These are phyloP conservation scores for Hucho hucho DNA, from an alignment of 2,113 vertebrate species.

Conservation along the genomic window DNA sequence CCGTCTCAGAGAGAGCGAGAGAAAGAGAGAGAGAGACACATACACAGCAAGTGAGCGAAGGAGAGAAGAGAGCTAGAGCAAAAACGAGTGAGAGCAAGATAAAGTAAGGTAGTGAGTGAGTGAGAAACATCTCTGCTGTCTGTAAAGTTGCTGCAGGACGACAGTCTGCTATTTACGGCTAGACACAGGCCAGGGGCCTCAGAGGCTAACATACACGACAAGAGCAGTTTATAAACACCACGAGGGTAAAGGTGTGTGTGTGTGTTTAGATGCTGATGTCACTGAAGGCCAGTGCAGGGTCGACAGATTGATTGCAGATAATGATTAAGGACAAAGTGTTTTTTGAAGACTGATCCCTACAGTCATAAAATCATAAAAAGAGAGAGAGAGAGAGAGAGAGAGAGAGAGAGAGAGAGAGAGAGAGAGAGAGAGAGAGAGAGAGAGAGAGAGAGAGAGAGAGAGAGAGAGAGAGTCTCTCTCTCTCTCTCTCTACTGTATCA, in stretches of 20 bases:
- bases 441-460: too few species aligned
- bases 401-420: too few species aligned
- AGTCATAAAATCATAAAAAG: conserved; percentile 64
- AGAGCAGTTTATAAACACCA: neutral
- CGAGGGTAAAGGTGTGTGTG: conserved; percentile 27
- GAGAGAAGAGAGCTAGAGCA: conserved; percentile 24
- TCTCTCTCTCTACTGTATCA: conserved; percentile 21
- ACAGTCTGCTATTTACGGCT: too few species aligned
- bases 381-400: too few species aligned
- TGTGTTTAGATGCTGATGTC: neutral
- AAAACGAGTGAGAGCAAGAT: neutral
- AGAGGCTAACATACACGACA: too few species aligned
- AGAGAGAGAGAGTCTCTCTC: too few species aligned
- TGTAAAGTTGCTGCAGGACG: too few species aligned
- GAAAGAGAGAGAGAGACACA: neutral
- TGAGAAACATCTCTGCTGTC: too few species aligned
- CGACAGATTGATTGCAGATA: conserved; percentile 65
- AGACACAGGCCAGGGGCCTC: too few species aligned
- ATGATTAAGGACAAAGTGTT: conserved; percentile 68
- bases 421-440: too few species aligned
- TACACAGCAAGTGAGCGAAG: neutral
- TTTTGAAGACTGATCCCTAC: conserved; percentile 63
- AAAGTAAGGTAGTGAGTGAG: neutral
- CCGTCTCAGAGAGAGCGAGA: too few species aligned
- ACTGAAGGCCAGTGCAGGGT: conserved; percentile 34